Conservation (phyloP, 2,797 vertebrate species). For the Balearica regulorum region DNA sequence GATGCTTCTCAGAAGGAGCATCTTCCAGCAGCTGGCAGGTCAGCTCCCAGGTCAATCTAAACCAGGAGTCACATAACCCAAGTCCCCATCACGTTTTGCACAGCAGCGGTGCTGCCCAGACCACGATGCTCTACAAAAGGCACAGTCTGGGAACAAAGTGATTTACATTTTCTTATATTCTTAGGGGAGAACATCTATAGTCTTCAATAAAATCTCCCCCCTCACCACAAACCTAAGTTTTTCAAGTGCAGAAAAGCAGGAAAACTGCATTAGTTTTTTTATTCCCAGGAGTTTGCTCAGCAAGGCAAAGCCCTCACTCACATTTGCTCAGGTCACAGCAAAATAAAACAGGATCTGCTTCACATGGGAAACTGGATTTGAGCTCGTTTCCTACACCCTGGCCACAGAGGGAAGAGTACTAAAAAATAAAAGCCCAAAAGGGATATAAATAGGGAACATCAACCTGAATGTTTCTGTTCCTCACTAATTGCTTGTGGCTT, state of each 20-base stretch:
- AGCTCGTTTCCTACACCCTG: not conserved
- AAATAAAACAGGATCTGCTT: not conserved
- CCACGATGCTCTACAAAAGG: not conserved
- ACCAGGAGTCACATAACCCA: not conserved
- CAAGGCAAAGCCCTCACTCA: not conserved
- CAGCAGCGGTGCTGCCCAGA: not conserved
- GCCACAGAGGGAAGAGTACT: not conserved
- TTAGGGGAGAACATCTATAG: accelerated
- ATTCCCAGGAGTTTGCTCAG: not conserved
- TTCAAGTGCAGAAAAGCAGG: not conserved
- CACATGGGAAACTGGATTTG: not conserved
- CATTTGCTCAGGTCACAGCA: not conserved
- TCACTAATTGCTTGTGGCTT: constrained; percentile 5
- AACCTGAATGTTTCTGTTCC: not conserved
- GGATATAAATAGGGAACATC: not conserved
- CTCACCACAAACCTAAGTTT: not conserved
- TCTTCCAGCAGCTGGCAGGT: not conserved
- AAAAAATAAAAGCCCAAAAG: constrained; percentile 9
- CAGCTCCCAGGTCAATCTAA: not conserved
- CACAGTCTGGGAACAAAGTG: not conserved
- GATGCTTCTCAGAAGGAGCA: not conserved
- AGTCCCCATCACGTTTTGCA: accelerated
- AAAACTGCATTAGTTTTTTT: not conserved
- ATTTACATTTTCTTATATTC: not conserved
- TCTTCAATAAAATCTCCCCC: not conserved